phyloP scores from a whole-genome alignment of 2,888 invertebrate species.

The Campaea margaritaria region DNA sequence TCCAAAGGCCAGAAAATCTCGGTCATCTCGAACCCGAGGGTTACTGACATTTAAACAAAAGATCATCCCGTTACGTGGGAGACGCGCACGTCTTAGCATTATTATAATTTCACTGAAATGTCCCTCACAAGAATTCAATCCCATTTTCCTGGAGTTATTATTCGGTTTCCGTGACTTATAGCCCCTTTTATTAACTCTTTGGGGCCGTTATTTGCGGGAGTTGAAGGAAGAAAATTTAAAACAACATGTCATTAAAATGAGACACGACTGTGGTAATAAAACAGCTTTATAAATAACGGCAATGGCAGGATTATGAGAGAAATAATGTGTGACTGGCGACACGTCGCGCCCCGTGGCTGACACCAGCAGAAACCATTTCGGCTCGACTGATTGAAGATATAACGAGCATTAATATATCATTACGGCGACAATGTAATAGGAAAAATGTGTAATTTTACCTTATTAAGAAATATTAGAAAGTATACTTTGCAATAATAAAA shows the following conservation, averaged over 20 bases:
- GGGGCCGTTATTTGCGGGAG: conserved; percentile 31
- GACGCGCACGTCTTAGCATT: conserved; percentile 42
- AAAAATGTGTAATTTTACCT: conserved; percentile 41
- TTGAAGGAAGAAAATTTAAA: conserved; percentile 47
- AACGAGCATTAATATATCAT: conserved; percentile 44
- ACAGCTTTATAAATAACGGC: conserved; percentile 54
- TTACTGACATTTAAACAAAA: conserved; percentile 49
- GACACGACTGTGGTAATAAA: conserved; percentile 44
- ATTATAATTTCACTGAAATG: conserved; percentile 50
- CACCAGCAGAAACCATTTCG: conserved; percentile 40
- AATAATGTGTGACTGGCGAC: conserved; percentile 51
- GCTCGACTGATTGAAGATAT: conserved; percentile 51
- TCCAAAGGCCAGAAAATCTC: conserved; percentile 42
- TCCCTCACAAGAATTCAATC: conserved; percentile 44
- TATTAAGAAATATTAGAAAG: conserved; percentile 22
- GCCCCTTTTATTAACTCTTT: conserved; percentile 49
- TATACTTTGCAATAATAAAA: conserved; percentile 25
- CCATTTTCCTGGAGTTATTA: conserved; percentile 40
- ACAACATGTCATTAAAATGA: conserved; percentile 43
- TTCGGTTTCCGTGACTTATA: conserved; percentile 47
- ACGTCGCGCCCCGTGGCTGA: conserved; percentile 38
- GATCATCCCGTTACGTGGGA: conserved; percentile 49
- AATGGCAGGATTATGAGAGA: conserved; percentile 52
- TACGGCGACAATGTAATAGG: conserved; percentile 47
- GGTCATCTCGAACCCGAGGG: conserved; percentile 25